These are phyloP conservation scores for Picus viridis DNA, from an alignment of 2,797 vertebrate genomes.

Conservation along the genomic window DNA sequence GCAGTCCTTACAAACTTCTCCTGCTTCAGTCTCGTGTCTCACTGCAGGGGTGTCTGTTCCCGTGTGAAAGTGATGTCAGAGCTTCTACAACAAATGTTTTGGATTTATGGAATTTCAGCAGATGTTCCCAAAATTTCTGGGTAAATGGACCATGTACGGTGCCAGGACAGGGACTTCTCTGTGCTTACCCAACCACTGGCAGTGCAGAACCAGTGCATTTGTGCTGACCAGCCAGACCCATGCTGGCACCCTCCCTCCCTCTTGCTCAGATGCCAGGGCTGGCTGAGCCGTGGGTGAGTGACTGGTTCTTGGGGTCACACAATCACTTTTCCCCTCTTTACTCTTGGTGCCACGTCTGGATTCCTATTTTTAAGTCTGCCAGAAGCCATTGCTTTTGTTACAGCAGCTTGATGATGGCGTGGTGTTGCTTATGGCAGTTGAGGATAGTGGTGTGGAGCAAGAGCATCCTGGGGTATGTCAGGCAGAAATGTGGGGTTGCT, in stretches of 20 bases:
- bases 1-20: neutral
- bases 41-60: neutral
- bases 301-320: neutral
- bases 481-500: neutral
- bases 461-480: neutral
- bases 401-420: neutral
- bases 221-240: neutral
- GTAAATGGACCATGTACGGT: neutral
- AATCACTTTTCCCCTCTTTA: neutral
- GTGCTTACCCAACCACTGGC: neutral
- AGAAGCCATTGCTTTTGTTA: neutral
- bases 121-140: neutral
- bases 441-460: neutral
- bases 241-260: neutral
- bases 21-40: neutral
- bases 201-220: neutral
- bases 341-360: neutral
- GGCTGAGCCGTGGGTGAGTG: neutral
- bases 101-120: neutral
- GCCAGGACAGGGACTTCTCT: neutral
- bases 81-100: neutral
- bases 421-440: neutral
- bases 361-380: neutral
- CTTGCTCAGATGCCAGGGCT: accelerated
- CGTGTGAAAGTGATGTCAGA: neutral